Conservation (phyloP, 2,797 vertebrate genomes). For the Simalia tracyae region DNA sequence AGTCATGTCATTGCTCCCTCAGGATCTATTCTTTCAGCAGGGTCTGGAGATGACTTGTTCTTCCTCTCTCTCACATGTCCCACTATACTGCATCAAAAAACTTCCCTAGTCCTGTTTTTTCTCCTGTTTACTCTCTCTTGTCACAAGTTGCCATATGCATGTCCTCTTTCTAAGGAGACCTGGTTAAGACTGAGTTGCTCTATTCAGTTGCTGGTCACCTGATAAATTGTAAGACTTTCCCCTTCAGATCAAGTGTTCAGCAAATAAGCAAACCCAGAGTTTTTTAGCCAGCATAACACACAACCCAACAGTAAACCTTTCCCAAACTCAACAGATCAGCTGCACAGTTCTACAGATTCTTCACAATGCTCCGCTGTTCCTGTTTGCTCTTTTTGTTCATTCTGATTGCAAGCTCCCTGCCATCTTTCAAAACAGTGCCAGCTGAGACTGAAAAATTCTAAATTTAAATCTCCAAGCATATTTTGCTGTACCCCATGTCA, state of each 20-base stretch:
- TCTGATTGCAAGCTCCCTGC: not conserved
- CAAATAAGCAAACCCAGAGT: not conserved
- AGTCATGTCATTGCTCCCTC: not conserved
- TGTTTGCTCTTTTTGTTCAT: not conserved
- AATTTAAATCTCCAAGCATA: not conserved
- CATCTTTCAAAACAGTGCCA: not conserved
- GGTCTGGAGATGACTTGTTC: not conserved
- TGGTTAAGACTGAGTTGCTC: not conserved
- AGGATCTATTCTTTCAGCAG: not conserved
- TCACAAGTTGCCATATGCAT: not conserved
- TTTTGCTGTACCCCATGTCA: not conserved
- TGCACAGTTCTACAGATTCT: not conserved
- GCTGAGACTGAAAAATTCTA: not conserved
- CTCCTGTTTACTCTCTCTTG: not conserved
- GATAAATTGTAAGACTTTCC: not conserved
- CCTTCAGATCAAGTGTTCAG: not conserved
- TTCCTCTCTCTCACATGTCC: not conserved
- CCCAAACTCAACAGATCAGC: not conserved
- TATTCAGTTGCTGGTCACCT: not conserved
- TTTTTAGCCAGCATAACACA: not conserved
- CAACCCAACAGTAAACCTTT: not conserved
- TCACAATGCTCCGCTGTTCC: not conserved
- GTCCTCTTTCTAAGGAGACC: not conserved
- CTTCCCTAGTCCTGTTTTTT: not conserved
- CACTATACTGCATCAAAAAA: not conserved